A percentile compares a stretch with the other conserved stretches of the same genome.
Conservation (phyloP, 2,888 invertebrate genomes). For the Sminthurinus aureus region DNA sequence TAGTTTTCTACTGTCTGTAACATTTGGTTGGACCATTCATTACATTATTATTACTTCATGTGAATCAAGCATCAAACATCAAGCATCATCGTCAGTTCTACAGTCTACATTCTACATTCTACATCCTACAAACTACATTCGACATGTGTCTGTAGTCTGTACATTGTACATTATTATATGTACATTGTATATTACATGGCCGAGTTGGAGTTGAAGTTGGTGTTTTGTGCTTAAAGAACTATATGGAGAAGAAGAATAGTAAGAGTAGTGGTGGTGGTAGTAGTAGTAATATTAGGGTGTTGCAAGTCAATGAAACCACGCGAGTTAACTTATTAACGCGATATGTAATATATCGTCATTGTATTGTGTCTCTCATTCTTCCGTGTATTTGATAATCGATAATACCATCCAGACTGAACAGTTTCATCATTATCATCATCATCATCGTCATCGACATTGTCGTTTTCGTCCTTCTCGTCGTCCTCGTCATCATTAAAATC, state of each 20-base stretch:
- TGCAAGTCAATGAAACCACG: slow-evolving; percentile 5
- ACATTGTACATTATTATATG: neutral
- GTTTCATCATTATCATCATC: slow-evolving; percentile 26
- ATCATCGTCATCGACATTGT: slow-evolving; percentile 13
- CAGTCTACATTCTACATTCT: neutral
- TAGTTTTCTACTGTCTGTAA: slow-evolving; percentile 13
- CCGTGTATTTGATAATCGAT: slow-evolving; percentile 41
- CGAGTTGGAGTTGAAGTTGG: neutral
- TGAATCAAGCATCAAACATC: slow-evolving; percentile 14
- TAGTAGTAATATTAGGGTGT: neutral
- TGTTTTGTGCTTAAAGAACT: neutral
- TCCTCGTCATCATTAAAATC: slow-evolving; percentile 9
- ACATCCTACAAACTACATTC: neutral
- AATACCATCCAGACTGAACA: slow-evolving; percentile 25
- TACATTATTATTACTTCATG: slow-evolving; percentile 28
- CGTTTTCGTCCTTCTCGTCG: neutral
- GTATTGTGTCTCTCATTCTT: slow-evolving; percentile 21
- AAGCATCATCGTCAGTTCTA: neutral
- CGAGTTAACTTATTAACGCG: neutral
- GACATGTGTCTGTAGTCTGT: neutral
- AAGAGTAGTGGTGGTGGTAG: neutral
- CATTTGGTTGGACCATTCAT: slow-evolving; percentile 38
- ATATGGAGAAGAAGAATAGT: neutral
- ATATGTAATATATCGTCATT: neutral
- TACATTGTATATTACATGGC: neutral